Evolutionary conservation across 2,113 vertebrate species (phyloP), one percentile per base, ranked within the genome.

Genomic region (Pangasianodon gigas): DNA sequence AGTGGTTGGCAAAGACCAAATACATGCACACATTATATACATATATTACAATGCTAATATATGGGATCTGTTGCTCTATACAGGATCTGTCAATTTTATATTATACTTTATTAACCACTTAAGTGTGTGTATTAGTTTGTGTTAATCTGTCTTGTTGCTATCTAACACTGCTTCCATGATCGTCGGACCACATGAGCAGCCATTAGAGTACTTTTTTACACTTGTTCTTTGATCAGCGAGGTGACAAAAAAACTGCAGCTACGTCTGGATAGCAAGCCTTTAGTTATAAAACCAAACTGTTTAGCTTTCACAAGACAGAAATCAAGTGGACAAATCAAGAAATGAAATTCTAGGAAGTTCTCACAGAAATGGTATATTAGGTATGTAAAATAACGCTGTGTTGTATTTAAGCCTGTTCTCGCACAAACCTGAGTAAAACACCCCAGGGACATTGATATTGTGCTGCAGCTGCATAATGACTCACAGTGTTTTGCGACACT

Each of bases 401-500:
- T 84, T 41, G 6, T 71, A 51, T 69, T 69, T 69, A 52, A 69
- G 26, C 62, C 26, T 32, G 56, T 85, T 67, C 11, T 26, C 24
- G 62, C 24, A n/a, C 18, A 71, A 74, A 74, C 48, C 85, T 52
- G n/a, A 86, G 29, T 19, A 48, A 75, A 87, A 32, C 85, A 86
- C 62, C 48, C 46, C 62, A 41, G 65, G 85, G 82, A 84, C 6
- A 6, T 44, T 62, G 82, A 62, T 84, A 44, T 44, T 62, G 18
- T 84, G 82, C 82, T 44, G 56, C 82, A 60, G 54, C 32, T 84
- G 56, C 19, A 60, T 60, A 84, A 84, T 84, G 67, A 13, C 51
- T 87, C 67, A 87, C 18, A 26, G 41, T 29, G 62, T 11, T 67
- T 32, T 58, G 85, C 13, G 75, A 77, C 60, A 51, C 60, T 51